Evolutionary conservation across 2,888 invertebrate species (phyloP).

Genomic region (Xestoiulus laeticollis): DNA sequence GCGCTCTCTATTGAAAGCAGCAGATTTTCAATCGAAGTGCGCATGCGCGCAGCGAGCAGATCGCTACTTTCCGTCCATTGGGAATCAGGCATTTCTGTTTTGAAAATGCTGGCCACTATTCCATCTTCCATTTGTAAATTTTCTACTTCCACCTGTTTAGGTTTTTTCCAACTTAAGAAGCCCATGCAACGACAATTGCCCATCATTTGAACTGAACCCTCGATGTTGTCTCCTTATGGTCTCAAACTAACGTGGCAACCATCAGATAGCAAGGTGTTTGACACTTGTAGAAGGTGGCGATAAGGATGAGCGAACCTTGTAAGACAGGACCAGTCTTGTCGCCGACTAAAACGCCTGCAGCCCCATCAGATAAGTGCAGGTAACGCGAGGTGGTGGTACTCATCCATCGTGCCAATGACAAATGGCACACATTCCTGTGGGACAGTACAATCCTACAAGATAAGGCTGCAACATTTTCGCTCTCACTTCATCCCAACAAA

Average conservation of each 20-base stretch:
- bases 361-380: conserved; percentile 45
- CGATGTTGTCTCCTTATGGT: conserved; percentile 10
- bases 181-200: neutral
- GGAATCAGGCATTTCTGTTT: too few relatives aligned
- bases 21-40: too few relatives aligned
- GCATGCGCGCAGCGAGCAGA: too few relatives aligned
- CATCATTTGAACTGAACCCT: neutral
- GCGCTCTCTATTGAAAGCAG: too few relatives aligned
- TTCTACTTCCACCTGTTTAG: neutral
- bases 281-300: conserved; percentile 47
- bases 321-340: conserved; percentile 3
- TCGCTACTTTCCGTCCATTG: too few relatives aligned
- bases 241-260: conserved; percentile 5
- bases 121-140: too few relatives aligned
- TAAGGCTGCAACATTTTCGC: neutral
- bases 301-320: conserved; percentile 40
- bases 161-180: neutral
- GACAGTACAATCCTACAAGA: conserved; percentile 18
- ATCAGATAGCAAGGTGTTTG: conserved; percentile 48
- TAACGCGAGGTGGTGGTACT: conserved; percentile 25
- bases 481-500: neutral
- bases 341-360: neutral
- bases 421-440: conserved; percentile 52
- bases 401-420: conserved; percentile 50
- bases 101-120: too few relatives aligned